Conservation (phyloP, 2,888 invertebrate genomes). For the Biston stratarius region DNA sequence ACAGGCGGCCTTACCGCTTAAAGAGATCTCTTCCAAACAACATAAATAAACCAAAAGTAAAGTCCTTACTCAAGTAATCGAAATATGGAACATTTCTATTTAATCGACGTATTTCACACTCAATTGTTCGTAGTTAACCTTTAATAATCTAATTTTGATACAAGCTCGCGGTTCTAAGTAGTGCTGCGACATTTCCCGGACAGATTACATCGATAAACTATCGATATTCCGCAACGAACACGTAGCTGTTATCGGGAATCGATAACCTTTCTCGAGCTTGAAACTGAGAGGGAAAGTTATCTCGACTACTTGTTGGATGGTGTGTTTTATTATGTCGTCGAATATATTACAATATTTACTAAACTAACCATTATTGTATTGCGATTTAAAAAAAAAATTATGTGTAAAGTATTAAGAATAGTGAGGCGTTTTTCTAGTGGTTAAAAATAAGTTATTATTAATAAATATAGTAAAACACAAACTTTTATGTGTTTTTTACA, state of each 20-base stretch:
- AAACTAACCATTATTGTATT: background rate
- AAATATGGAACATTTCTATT: constrained; percentile 6
- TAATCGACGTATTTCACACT: constrained; percentile 9
- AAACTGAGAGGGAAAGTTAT: constrained; percentile 43
- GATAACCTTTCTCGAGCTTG: constrained; percentile 49
- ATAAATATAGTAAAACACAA: too few relatives aligned
- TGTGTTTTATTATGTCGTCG: background rate
- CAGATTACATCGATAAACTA: constrained; percentile 47
- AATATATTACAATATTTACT: background rate
- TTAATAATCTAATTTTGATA: constrained; percentile 31
- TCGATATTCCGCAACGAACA: constrained; percentile 47
- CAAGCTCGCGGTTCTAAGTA: constrained; percentile 35
- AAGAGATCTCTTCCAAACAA: too few relatives aligned
- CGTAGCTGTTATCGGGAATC: constrained; percentile 43
- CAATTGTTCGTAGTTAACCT: constrained; percentile 27
- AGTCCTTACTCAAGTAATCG: too few relatives aligned
- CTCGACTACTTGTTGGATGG: background rate
- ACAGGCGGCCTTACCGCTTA: too few relatives aligned
- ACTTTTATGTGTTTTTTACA: too few relatives aligned
- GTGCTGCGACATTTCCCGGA: constrained; percentile 42
- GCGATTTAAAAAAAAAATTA: too few relatives aligned
- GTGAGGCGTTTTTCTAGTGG: too few relatives aligned
- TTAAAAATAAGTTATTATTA: too few relatives aligned
- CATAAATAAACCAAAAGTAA: too few relatives aligned
- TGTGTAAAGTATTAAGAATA: too few relatives aligned